These are phyloP conservation scores for Rhaphigaster nebulosa DNA, from an alignment of 2,888 invertebrate genomes.

Conservation along the genomic window DNA sequence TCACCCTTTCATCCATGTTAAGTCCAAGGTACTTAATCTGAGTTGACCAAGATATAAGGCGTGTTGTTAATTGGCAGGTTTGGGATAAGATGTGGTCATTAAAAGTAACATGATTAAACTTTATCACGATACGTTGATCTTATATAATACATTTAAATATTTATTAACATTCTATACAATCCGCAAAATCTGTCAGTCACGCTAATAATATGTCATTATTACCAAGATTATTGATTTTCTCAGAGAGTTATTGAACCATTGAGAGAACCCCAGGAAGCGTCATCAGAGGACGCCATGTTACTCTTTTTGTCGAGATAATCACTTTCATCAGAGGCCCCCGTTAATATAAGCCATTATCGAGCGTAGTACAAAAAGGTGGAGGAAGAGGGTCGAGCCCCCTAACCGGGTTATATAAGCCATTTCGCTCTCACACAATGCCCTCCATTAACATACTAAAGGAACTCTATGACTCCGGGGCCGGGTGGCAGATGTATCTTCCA, in stretches of 20 bases:
- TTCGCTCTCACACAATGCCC: not conserved
- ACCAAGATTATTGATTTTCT: not conserved
- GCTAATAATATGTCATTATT: slow-evolving; percentile 6
- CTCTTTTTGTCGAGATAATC: slow-evolving; percentile 30
- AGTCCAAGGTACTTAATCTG: too few relatives aligned
- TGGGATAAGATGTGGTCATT: too few relatives aligned
- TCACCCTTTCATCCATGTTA: too few relatives aligned
- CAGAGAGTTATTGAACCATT: not conserved
- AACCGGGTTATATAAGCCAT: slow-evolving; percentile 47
- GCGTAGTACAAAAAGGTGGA: not conserved
- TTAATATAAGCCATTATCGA: slow-evolving; percentile 42
- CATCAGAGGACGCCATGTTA: not conserved
- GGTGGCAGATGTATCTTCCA: not conserved
- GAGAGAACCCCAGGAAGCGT: not conserved
- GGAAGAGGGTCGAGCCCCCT: not conserved
- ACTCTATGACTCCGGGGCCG: not conserved
- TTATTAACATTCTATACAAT: too few relatives aligned
- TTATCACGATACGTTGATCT: too few relatives aligned
- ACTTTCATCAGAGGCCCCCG: slow-evolving; percentile 9
- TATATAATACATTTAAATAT: too few relatives aligned
- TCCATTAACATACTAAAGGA: slow-evolving; percentile 47
- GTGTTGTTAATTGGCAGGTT: too few relatives aligned
- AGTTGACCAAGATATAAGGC: too few relatives aligned
- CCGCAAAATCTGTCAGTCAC: not conserved
- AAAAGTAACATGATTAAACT: too few relatives aligned